Base-by-base conservation (phyloP, 2,888 invertebrate genomes). In the Cylloceria caligata region DNA sequence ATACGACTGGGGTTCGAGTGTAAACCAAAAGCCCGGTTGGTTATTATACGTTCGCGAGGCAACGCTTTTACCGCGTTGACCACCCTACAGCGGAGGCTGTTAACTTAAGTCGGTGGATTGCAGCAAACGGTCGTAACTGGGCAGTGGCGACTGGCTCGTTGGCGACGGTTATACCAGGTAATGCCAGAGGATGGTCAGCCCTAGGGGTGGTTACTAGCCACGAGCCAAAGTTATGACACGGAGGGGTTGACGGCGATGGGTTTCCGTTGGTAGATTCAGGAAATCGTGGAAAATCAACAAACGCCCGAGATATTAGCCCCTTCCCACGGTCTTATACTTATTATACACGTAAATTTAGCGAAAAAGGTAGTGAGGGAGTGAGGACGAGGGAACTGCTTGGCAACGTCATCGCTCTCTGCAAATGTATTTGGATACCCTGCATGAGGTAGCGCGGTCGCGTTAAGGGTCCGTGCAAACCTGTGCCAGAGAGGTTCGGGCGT, bases 181-280 rank as follows among this genome's bases (percentile, higher is more conserved):
- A 30, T 19, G 47, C 27, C 42, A 42, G 55, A 55, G 19, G 16
- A 49, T 52, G 67, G 11, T 49, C 34, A 27, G 49, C 49, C 55
- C 0, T 34, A 24, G 36, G 55, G 39, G n/a, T 27, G 60, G 30
- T 36, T 64, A 78, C 74, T 57, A 82, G 77, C 81, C 72, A 34
- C n/a, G 55, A 57, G 69, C 57, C 16, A 34, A 71, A 78, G 73
- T 78, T 81, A 82, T 74, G 81, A 82, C 79, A 74, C 49, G 45
- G 49, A 11, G 74, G 71, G 73, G 39, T 79, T 34, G 57, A 39
- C 42, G 47, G 19, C n/a, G 47, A 19, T 30, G 64, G 30, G 16
- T 16, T 69, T 52, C n/a, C n/a, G 45, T 16, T 68, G 60, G 47
- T 34, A 11, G 49, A 57, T 65, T 69, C 65, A 16, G 21, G 30